Base-by-base conservation (phyloP, 2,797 vertebrate genomes). In the Esox masquinongy region DNA sequence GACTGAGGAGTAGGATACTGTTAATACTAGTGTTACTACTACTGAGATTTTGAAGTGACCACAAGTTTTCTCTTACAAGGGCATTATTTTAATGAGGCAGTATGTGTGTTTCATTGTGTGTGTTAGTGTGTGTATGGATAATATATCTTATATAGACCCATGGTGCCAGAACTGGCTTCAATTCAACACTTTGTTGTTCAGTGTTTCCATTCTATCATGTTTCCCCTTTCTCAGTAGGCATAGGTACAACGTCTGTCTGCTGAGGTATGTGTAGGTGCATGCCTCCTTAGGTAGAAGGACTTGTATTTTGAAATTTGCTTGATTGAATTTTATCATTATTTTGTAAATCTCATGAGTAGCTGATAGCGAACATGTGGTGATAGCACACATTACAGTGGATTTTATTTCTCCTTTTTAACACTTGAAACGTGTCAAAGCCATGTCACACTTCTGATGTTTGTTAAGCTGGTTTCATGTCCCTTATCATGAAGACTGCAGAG, bases 361-460 rank as follows among this genome's bases (percentile, higher is more conserved):
- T 39, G 79, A 79, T 22, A 80, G 74, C 49, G 63, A 81, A 75
- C 72, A 75, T 19, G 47, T 47, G 77, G 80, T 81, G 79, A 34
- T 31, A 2, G 4, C 63, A 75, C 47, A 53, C 51, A 63, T 73
- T 29, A 34, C 31, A 70, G 26, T 61, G 74, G 47, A 39, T 68
- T 71, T 64, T 78, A 3, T 77, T 74, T 80, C 71, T 80, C 73
- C 69, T 31, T 68, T 70, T 72, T 73, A 70, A 82, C 80, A 83
- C 84, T 79, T 82, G 56, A 79, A 82, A 39, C 68, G 63, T 72
- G 77, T 72, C 56, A 71, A 74, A 77, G 71, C 24, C 69, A 67
- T 80, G 68, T 26, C 9, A 36, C 68, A 79, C 39, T 36, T 31
- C 51, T 12, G 5, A 24, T 61, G 14, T 24, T 19, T 31, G 15